Base-by-base conservation (phyloP, 2,888 invertebrate species). In the Tachina grossa region DNA sequence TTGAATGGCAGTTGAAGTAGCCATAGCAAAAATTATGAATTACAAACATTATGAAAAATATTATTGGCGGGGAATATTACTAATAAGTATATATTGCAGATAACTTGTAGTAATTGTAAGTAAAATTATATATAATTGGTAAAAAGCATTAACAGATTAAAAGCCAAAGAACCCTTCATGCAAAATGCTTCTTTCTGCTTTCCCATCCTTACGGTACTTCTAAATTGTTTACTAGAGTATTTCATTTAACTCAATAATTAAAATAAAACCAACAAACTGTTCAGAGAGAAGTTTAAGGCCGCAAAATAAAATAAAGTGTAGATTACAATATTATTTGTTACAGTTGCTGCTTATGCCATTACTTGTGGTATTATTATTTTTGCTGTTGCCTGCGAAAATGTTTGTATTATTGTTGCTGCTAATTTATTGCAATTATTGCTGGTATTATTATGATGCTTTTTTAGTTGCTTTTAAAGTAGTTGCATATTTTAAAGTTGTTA, bases 81-180 rank as follows among this genome's bases (percentile, higher is more conserved):
- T n/a, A 43, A 45, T 13, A 31, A n/a, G 41, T 43, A 53, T 66
- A 47, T 66, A 14, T 9, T 65, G 6, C 2, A 39, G 5, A 77
- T 51, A 55, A 57, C 53, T 78, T 78, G 49, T 53, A 19, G 31
- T 19, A 55, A 8, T 45, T 14, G 13, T 47, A 63, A 71, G 45
- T 39, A 71, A 45, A 71, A 2, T n/a, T 47, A 16, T 2, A 78
- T 61, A 59, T 69, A 61, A 69, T 53, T 71, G 71, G 31, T 22
- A 43, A 57, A 65, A 65, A 51, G 41, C 55, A 77, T 77, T 71
- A 71, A 76, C 65, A 82, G 77, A 82, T 82, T 82, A 82, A 77
- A 76, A 69, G 13, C 41, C 19, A 19, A 22, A n/a, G 43, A 39
- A 16, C n/a, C 43, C 43, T 78, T 43, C 43, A 51, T 69, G 61